Conservation (phyloP, 2,113 vertebrate species). For the Climacteris rufus region DNA sequence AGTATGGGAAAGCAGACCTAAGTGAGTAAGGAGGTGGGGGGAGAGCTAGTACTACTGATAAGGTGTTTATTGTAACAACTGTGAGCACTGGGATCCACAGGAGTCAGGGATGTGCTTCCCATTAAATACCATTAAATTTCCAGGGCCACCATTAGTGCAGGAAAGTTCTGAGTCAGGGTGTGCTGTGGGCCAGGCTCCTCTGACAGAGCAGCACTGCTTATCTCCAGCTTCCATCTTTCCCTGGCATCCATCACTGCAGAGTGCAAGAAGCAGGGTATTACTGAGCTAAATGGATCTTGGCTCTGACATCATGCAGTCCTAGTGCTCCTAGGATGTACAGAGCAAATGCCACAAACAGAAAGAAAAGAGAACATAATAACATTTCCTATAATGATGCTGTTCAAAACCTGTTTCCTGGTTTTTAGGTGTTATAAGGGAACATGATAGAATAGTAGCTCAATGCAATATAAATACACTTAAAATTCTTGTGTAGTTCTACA, state of each 20-base stretch:
- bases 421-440: not conserved
- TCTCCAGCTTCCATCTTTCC: not conserved
- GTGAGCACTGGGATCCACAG: not conserved
- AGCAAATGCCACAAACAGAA: not conserved
- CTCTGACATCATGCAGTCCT: not conserved
- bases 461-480: not conserved
- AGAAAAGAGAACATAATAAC: not conserved
- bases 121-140: not conserved
- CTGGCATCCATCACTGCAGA: not conserved
- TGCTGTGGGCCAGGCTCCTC: not conserved
- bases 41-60: not conserved
- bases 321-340: fast-evolving
- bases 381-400: not conserved
- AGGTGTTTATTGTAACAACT: not conserved
- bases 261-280: not conserved
- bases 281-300: not conserved
- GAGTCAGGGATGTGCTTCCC: not conserved
- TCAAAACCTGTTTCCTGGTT: not conserved
- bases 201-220: not conserved
- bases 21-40: not conserved
- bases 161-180: not conserved
- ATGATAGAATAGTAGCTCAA: not conserved
- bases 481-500: not conserved
- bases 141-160: not conserved
- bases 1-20: not conserved